Evolutionary conservation across 92 coral and sea anemone genomes (phyloP), one percentile per base, ranked within the genome.

Genomic region (Diadumene lineata): DNA sequence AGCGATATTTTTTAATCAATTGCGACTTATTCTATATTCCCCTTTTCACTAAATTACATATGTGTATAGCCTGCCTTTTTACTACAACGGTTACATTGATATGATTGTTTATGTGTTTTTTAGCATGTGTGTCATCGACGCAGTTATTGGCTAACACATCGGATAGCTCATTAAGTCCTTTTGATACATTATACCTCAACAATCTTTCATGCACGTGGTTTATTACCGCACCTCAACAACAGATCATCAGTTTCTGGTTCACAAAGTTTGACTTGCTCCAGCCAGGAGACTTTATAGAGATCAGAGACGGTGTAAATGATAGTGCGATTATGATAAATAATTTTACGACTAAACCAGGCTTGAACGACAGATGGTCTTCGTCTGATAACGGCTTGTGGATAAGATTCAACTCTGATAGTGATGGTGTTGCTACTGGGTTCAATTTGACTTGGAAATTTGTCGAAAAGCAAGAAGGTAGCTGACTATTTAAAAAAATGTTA

Each of bases 241-340:
- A 22, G 8, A 16, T 10, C 34, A 31, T 77, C 23, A 50, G 18
- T 4, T 60, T 77, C 13, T 7, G 38, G n/a, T 66, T 77, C 17
- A 1, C 17, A n/a, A 10, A n/a, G 17, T 77, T 66, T 67, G 73
- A 77, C 53, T 64, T 76, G 62, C 72, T 46, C 31, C 70, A 64
- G 13, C 72, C 72, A 44, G 81, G 64, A 19, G 81, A 76, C 65
- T 76, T 29, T 51, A 8, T 76, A 26, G 81, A 76, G 51, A 24
- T 76, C 0, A 57, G 81, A 10, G 81, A 76, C 31, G 72, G 70
- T 21, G 7, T 15, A 1, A 55, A 76, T 32, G 43, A 63, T 32
- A 66, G 71, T 75, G 81, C 81, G 31, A 62, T 31, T 16, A 11
- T 76, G 60, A 23, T 29, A 16, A 66, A 23, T 31, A 30, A 76